These are phyloP conservation scores for Macquaria australasica DNA, from an alignment of 2,113 vertebrate genomes.

Conservation along the genomic window DNA sequence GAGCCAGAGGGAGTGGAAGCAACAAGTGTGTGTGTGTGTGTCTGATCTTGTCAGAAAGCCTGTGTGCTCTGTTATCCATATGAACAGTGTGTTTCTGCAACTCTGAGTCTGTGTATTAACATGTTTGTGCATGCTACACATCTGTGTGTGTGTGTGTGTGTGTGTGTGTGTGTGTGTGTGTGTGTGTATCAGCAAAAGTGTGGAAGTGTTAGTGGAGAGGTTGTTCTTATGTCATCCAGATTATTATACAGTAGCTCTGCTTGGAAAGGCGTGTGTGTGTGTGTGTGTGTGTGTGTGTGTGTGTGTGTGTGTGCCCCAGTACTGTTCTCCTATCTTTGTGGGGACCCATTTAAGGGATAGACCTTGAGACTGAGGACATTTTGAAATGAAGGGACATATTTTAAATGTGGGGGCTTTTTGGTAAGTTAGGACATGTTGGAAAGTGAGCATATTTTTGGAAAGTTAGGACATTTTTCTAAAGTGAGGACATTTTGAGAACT, in stretches of 20 bases:
- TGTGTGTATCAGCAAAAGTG: conserved; percentile 10
- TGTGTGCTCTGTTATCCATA: not conserved
- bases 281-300: not conserved
- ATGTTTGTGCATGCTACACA: not conserved
- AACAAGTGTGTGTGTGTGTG: conserved; percentile 11
- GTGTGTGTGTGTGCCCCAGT: not conserved
- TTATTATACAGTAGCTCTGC: conserved; percentile 36
- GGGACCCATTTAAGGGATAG: not conserved
- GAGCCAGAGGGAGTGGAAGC: conserved; percentile 30
- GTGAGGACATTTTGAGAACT: no score
- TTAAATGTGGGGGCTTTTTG: not conserved
- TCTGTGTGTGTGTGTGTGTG: not conserved
- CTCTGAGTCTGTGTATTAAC: conserved; percentile 4
- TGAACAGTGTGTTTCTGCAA: conserved; percentile 5
- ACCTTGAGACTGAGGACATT: not conserved
- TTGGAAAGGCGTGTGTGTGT: conserved; percentile 5
- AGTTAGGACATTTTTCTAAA: not conserved
- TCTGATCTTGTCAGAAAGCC: conserved; percentile 3
- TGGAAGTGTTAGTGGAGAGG: not conserved
- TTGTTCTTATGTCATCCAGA: conserved; percentile 29
- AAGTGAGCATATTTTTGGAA: not conserved
- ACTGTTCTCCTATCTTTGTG: not conserved
- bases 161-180: conserved; percentile 9
- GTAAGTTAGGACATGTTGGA: not conserved
- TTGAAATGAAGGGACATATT: not conserved